Percentiles rank a stretch among this genome's conserved stretches.
Evolutionary conservation across 2,888 invertebrate genomes (phyloP).

Genomic region (Melipona bicolor): DNA sequence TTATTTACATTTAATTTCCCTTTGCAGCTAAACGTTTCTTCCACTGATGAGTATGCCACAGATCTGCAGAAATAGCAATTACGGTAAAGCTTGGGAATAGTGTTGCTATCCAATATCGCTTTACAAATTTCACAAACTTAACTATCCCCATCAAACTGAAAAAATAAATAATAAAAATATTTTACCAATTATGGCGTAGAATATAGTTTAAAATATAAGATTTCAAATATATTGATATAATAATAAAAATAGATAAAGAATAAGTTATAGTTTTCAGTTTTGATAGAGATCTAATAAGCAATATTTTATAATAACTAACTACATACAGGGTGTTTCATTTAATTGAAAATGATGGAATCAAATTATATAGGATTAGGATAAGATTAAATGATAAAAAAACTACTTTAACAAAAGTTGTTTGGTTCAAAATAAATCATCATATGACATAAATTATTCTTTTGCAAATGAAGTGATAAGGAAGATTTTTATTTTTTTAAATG

Average conservation of each 20-base stretch:
- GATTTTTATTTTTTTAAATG: no score
- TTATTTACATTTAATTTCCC: constrained; percentile 54
- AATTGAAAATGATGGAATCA: no score
- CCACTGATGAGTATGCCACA: constrained; percentile 90
- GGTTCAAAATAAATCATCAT: no score
- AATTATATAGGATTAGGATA: no score
- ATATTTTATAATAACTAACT: no score
- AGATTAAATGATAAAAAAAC: no score
- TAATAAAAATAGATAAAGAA: not conserved
- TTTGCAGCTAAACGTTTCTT: constrained; percentile 84
- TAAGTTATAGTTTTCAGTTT: not conserved
- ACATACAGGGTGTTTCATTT: no score
- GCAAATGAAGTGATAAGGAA: no score
- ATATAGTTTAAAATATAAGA: no score
- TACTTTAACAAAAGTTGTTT: no score
- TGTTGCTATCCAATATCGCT: constrained; percentile 88
- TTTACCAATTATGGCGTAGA: not conserved
- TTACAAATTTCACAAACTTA: constrained; percentile 82
- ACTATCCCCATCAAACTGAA: constrained; percentile 75
- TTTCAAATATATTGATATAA: not conserved
- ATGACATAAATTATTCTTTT: no score
- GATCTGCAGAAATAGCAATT: constrained; percentile 89
- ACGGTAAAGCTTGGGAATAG: constrained; percentile 88
- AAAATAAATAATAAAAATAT: constrained; percentile 1
- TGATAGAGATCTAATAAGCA: no score